Percentiles rank a stretch among this genome's conserved stretches.
These are phyloP conservation scores for Plagiodera versicolora DNA, from an alignment of 2,888 invertebrate species.

Conservation along the genomic window DNA sequence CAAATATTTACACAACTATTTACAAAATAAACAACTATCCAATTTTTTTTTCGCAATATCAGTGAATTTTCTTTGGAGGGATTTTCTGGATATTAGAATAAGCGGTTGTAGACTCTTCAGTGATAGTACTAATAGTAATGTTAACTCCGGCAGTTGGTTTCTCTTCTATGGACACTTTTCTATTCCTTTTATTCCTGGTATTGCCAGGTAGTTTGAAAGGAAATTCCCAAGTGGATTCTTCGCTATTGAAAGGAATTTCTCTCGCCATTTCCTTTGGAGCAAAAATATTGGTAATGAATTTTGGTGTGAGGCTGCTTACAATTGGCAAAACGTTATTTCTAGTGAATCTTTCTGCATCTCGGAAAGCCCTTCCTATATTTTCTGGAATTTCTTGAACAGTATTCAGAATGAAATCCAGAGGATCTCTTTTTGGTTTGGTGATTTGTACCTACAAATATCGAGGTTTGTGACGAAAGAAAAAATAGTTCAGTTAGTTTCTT, in stretches of 20 bases:
- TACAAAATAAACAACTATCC: neutral
- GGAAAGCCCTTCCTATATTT: conserved; percentile 32
- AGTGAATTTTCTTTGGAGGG: neutral
- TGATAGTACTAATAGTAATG: neutral
- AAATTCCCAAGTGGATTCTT: neutral
- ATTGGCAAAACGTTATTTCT: conserved; percentile 35
- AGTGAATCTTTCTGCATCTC: conserved; percentile 36
- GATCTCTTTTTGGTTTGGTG: conserved; percentile 11
- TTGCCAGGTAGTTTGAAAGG: conserved; percentile 4
- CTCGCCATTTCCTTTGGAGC: conserved; percentile 15
- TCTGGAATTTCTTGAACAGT: conserved; percentile 35
- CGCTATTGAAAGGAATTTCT: conserved; percentile 26
- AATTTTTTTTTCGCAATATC: neutral
- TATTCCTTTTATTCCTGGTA: conserved; percentile 22
- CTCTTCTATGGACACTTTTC: neutral
- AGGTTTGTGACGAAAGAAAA: neutral
- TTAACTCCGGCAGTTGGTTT: neutral
- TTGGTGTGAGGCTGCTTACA: conserved; percentile 32
- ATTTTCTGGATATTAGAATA: conserved; percentile 26
- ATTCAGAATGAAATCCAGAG: conserved; percentile 32
- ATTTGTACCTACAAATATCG: conserved; percentile 23
- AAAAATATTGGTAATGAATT: conserved; percentile 31
- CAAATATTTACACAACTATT: neutral
- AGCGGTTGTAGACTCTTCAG: neutral
- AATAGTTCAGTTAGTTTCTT: neutral